Conservation (phyloP, 2,113 vertebrate genomes). For the Hippocampus guttulatus region DNA sequence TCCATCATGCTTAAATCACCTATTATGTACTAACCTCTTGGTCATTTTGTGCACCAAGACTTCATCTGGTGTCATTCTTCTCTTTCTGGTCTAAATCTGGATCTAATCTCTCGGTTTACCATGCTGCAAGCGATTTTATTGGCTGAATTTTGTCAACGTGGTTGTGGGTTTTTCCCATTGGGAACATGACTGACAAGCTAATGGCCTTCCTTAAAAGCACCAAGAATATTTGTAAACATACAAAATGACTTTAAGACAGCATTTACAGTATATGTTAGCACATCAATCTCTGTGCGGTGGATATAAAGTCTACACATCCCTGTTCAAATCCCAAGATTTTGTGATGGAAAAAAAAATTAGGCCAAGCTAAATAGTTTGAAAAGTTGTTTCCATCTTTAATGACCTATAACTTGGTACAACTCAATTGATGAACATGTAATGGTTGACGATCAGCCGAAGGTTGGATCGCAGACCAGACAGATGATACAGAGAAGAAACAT, state of each 20-base stretch:
- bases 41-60: slow-evolving; percentile 24
- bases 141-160: slow-evolving; percentile 51
- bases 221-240: slow-evolving; percentile 23
- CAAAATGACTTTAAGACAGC: slow-evolving; percentile 18
- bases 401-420: too few species aligned
- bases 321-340: too few species aligned
- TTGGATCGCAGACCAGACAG: too few species aligned
- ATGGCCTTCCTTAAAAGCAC: slow-evolving; percentile 33
- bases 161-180: slow-evolving; percentile 40
- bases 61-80: slow-evolving; percentile 54
- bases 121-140: slow-evolving; percentile 30
- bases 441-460: too few species aligned
- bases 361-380: too few species aligned
- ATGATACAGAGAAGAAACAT: too few species aligned
- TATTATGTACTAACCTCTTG: slow-evolving; percentile 9
- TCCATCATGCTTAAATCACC: slow-evolving; percentile 10
- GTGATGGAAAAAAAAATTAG: too few species aligned
- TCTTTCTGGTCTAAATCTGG: slow-evolving; percentile 38
- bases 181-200: slow-evolving; percentile 53
- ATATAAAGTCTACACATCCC: too few species aligned
- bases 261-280: slow-evolving; percentile 23
- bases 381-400: too few species aligned
- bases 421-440: too few species aligned
- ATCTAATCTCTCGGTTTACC: slow-evolving; percentile 43
- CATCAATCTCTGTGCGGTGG: slow-evolving; percentile 9